Evolutionary conservation across 2,113 vertebrate genomes (phyloP), one percentile per base, ranked within the genome.

Genomic region (Lampris megalopsis): DNA sequence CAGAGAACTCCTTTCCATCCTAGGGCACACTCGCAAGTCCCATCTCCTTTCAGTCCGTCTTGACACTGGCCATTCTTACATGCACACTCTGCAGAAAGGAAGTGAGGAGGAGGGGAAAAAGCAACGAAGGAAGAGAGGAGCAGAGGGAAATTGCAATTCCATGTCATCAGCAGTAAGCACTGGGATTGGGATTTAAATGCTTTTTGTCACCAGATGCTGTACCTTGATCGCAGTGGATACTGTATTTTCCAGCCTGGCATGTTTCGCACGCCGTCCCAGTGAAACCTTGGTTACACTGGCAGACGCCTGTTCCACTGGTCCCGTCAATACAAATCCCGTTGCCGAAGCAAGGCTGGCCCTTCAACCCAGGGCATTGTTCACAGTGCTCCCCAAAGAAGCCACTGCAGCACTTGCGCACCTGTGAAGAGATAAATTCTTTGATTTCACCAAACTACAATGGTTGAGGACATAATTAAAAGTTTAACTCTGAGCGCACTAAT

Each of bases 311-410:
- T 59, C 97, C 96, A 0, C 95, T 94, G 6, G 90, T 75, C 0
- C 97, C 96, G 0, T 98, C 98, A 59, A 84, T 37, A 73, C 98
- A 99, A 69, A 92, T 1, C 0, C 98, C 98, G 0, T 97, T 97
- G 4, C 94, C 94, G 0, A 89, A 96, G 86, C 97, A 99, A 24
- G 91, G 68, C 0, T 71, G 91, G 53, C 87, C 90, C 0, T 72
- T 75, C 0, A 71, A 74, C 1, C 97, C 95, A 0, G 98, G 98
- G 81, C 98, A 99, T 0, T 92, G 73, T 87, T 97, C 95, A 63
- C 98, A 99, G 73, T 97, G 95, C 13, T 86, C 66, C 0, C 97
- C 96, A 0, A 95, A 99, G 85, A 95, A 98, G 0, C 97, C 97
- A 0, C 79, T 80, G 0, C 98, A 99, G 84, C 98, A 99, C 3